These are phyloP conservation scores for Epinephelus fuscoguttatus DNA, from an alignment of 2,113 vertebrate species.

Conservation along the genomic window DNA sequence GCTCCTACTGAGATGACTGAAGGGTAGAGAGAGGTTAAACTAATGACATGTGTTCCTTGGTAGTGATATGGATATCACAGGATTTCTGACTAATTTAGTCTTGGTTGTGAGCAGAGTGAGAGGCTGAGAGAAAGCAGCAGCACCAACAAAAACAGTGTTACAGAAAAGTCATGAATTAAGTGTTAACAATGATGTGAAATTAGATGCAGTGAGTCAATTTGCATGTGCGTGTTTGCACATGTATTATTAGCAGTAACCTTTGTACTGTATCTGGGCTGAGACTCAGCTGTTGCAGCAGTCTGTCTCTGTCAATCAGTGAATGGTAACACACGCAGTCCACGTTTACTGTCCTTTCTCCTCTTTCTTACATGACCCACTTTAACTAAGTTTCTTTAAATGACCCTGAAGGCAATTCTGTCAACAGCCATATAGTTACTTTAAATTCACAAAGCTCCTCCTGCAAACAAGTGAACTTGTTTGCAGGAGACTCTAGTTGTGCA, in stretches of 20 bases:
- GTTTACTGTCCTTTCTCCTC: neutral
- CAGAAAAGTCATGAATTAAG: constrained; percentile 15
- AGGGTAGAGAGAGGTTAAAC: constrained; percentile 32
- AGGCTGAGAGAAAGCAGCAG: neutral
- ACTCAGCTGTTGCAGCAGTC: constrained; percentile 76
- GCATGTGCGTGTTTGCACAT: constrained; percentile 13
- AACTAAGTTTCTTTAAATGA: neutral
- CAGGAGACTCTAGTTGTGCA: too few relatives aligned
- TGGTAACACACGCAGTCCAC: constrained; percentile 3
- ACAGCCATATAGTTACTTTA: neutral
- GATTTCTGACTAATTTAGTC: neutral
- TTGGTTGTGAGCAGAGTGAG: neutral
- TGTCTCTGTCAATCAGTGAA: constrained; percentile 79
- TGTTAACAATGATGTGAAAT: constrained; percentile 26
- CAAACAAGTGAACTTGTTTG: neutral
- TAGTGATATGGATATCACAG: neutral
- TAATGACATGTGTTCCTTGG: constrained; percentile 1
- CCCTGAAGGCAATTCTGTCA: neutral
- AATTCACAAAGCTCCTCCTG: neutral
- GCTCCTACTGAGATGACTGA: constrained; percentile 51
- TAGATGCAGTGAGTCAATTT: constrained; percentile 18
- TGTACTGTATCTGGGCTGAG: constrained; percentile 68
- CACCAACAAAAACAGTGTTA: neutral
- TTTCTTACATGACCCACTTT: neutral
- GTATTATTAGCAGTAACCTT: constrained; percentile 83